Conservation (phyloP, 1,140 invertebrate species). For the Uloborus diversus region DNA sequence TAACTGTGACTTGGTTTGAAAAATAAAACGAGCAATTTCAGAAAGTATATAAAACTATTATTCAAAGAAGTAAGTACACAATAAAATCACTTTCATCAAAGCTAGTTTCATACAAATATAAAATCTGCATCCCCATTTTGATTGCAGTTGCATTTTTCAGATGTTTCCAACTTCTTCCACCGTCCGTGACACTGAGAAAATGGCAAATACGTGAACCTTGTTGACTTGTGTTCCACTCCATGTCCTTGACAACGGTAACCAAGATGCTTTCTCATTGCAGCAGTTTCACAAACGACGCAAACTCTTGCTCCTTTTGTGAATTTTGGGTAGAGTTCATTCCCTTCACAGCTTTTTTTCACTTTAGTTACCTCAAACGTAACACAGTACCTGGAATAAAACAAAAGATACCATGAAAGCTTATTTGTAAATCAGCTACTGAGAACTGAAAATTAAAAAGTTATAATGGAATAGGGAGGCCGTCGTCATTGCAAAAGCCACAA, state of each 20-base stretch:
- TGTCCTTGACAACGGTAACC: constrained; percentile 83
- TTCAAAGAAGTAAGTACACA: too few species aligned
- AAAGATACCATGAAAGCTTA: neutral
- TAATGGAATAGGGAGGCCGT: too few species aligned
- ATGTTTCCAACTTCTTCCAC: constrained; percentile 71
- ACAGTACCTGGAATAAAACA: constrained; percentile 65
- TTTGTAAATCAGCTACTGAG: too few species aligned
- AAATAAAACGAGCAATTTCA: too few species aligned
- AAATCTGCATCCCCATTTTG: constrained; percentile 59
- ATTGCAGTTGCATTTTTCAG: constrained; percentile 51
- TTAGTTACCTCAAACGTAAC: constrained; percentile 83
- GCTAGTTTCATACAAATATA: constrained; percentile 61
- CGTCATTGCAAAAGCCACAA: too few species aligned
- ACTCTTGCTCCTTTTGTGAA: constrained; percentile 72
- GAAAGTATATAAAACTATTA: too few species aligned
- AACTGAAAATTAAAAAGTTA: too few species aligned
- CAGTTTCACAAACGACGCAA: constrained; percentile 78
- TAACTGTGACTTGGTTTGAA: too few species aligned
- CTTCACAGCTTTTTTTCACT: constrained; percentile 78
- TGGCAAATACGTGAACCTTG: constrained; percentile 79
- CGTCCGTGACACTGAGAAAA: constrained; percentile 83
- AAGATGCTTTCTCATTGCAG: constrained; percentile 75
- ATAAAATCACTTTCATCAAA: too few species aligned
- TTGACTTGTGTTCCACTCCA: constrained; percentile 75
- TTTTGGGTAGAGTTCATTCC: neutral